A percentile compares a stretch with the other conserved stretches of the same genome.
phyloP scores from a whole-genome alignment of 2,113 vertebrate genomes.

The Alces alces region DNA sequence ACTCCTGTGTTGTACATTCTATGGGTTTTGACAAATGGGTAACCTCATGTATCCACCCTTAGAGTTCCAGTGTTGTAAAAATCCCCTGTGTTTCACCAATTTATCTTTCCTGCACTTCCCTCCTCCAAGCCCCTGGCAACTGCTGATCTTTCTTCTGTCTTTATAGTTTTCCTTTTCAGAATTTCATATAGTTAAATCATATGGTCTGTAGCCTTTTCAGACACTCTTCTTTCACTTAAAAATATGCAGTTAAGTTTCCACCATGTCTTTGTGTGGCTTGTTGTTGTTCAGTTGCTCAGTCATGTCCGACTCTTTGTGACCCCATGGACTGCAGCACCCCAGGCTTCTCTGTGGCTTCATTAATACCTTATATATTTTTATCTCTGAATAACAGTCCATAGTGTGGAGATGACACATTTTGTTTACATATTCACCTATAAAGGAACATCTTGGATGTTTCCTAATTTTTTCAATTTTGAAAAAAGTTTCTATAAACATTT shows the following conservation, averaged over 20 bases:
- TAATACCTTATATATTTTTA: not conserved
- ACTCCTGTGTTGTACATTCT: not conserved
- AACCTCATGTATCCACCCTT: not conserved
- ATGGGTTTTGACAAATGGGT: not conserved
- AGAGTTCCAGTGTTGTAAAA: not conserved
- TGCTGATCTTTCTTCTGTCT: not conserved
- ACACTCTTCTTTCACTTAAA: not conserved
- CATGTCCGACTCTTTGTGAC: not conserved
- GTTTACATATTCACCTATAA: not conserved
- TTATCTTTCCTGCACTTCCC: not conserved
- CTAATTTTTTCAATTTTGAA: not conserved
- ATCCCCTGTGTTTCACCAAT: not conserved
- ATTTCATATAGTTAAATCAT: not conserved
- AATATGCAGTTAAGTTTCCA: not conserved
- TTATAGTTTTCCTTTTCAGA: not conserved
- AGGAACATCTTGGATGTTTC: slow-evolving; percentile 9
- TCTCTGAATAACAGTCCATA: not conserved
- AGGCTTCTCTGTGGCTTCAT: not conserved
- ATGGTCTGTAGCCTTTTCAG: not conserved
- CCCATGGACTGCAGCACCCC: not conserved
- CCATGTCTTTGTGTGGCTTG: not conserved
- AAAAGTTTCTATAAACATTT: not conserved
- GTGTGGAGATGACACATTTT: not conserved
- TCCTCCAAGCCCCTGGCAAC: not conserved
- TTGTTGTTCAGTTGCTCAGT: not conserved